These are phyloP conservation scores for Scophthalmus maximus DNA, from an alignment of 2,113 vertebrate genomes.

Conservation along the genomic window DNA sequence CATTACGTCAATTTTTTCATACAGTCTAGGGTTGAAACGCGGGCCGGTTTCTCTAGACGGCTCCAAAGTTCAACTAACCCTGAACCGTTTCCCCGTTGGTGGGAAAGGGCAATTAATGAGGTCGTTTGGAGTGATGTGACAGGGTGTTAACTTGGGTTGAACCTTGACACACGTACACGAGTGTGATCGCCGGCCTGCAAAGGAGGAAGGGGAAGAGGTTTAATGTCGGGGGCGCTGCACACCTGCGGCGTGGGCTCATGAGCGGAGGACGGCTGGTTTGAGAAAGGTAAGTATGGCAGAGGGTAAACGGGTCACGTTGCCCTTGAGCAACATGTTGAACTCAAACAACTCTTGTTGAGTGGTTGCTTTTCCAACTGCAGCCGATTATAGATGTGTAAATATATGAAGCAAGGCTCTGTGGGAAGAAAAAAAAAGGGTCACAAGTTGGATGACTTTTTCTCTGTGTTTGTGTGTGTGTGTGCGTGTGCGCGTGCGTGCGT, in stretches of 20 bases:
- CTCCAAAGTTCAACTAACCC: no score
- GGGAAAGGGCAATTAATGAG: no score
- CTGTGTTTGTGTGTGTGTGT: no score
- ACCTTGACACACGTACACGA: background rate
- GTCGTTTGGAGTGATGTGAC: background rate
- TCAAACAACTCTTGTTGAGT: background rate
- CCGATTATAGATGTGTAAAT: background rate
- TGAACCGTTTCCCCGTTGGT: no score
- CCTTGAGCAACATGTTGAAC: conserved; percentile 31
- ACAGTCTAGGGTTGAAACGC: no score
- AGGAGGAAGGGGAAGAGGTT: conserved; percentile 8
- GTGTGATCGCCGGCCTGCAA: background rate
- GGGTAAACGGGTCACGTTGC: conserved; percentile 40
- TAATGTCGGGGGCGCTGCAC: background rate
- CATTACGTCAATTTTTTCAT: no score
- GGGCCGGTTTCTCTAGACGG: no score
- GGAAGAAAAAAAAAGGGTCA: no score
- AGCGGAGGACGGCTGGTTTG: conserved; percentile 6
- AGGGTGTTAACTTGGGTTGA: background rate
- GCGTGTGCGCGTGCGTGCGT: no score
- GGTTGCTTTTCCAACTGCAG: conserved; percentile 4
- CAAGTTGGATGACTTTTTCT: no score
- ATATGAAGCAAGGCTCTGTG: background rate
- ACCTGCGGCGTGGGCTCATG: background rate
- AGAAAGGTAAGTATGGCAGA: background rate